Percentiles rank a stretch among this genome's conserved stretches.
phyloP scores from a whole-genome alignment of 2,113 vertebrate species.

The Gorsachius goisagi region DNA sequence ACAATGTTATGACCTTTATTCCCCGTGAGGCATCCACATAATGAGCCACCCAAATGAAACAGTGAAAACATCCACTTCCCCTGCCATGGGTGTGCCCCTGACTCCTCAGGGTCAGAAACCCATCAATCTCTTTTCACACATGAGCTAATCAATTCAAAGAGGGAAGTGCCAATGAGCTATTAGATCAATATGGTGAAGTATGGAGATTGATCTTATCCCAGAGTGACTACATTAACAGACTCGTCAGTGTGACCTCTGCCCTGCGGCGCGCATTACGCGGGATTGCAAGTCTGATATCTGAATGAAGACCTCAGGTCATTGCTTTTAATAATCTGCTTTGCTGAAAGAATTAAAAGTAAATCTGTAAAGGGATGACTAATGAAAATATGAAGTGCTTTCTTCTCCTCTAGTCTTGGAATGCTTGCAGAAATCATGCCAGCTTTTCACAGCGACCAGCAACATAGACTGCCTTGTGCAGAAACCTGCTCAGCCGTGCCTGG shows the following conservation, averaged over 20 bases:
- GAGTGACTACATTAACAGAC: constrained; percentile 86
- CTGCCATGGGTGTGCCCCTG: background rate
- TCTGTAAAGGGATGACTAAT: constrained; percentile 25
- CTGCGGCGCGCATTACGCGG: constrained; percentile 72
- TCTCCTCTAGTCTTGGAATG: background rate
- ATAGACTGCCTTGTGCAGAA: accelerated
- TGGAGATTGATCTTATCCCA: constrained; percentile 90
- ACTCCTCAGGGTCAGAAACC: constrained; percentile 61
- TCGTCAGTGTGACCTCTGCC: constrained; percentile 85
- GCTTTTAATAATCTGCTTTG: constrained; percentile 71
- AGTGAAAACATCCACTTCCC: background rate
- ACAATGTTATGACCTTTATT: background rate
- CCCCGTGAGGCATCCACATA: background rate
- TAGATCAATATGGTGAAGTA: constrained; percentile 85
- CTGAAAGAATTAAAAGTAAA: constrained; percentile 51
- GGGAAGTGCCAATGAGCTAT: constrained; percentile 73
- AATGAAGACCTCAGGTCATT: constrained; percentile 61
- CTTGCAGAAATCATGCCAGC: background rate
- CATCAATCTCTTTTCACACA: constrained; percentile 72
- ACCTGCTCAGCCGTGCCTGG: background rate
- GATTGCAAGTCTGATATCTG: constrained; percentile 71
- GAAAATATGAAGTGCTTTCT: constrained; percentile 1
- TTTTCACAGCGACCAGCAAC: background rate
- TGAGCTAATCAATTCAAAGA: constrained; percentile 68
- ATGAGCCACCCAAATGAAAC: constrained; percentile 5